phyloP scores from a whole-genome alignment of 2,888 invertebrate genomes.

The Pachydiplax longipennis region DNA sequence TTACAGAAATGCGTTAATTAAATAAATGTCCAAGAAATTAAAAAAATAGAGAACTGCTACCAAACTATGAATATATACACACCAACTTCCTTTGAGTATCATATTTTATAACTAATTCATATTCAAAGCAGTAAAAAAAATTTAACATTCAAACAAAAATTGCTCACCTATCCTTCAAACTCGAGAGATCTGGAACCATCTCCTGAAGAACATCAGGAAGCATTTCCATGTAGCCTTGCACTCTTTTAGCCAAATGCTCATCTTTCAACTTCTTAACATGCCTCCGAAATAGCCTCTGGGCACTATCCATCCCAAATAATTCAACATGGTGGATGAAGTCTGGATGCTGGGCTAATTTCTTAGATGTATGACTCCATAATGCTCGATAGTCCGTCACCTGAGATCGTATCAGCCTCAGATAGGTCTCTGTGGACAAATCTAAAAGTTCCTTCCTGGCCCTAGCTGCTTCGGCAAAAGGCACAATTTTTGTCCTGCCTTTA shows the following conservation, averaged over 20 bases:
- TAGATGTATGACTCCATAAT: slow-evolving; percentile 85
- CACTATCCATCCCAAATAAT: slow-evolving; percentile 86
- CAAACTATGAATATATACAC: no score
- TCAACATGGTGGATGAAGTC: slow-evolving; percentile 91
- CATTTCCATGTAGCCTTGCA: slow-evolving; percentile 78
- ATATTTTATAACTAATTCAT: neutral
- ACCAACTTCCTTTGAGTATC: no score
- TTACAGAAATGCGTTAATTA: no score
- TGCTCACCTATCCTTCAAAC: slow-evolving; percentile 69
- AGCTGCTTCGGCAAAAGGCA: slow-evolving; percentile 84
- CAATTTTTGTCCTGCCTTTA: slow-evolving; percentile 75
- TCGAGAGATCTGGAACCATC: slow-evolving; percentile 78
- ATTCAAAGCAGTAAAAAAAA: neutral
- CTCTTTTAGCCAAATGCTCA: slow-evolving; percentile 77
- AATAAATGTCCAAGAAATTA: no score
- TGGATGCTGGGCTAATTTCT: slow-evolving; percentile 84
- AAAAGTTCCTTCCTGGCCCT: slow-evolving; percentile 85
- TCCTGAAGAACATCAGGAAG: slow-evolving; percentile 79
- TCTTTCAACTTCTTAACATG: slow-evolving; percentile 84
- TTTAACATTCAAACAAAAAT: neutral
- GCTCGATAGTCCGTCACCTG: slow-evolving; percentile 77
- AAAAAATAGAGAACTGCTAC: no score
- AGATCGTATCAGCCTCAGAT: slow-evolving; percentile 83
- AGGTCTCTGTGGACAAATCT: slow-evolving; percentile 90
- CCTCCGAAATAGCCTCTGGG: slow-evolving; percentile 77